Conservation (phyloP, 2,113 vertebrate genomes). For the Myotis yumanensis region DNA sequence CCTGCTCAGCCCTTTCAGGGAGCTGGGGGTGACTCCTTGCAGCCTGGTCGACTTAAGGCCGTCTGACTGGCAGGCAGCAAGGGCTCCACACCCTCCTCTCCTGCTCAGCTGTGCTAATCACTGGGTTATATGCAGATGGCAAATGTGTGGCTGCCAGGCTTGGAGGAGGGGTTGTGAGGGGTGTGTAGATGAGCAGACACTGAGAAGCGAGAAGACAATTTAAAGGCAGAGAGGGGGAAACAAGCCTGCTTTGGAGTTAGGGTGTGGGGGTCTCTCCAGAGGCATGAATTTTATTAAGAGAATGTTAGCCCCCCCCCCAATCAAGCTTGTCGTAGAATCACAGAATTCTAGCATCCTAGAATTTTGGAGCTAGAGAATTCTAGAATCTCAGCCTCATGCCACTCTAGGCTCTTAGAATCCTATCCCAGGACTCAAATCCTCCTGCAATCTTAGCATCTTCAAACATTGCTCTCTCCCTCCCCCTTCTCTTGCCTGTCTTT, state of each 20-base stretch:
- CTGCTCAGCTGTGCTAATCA: constrained; percentile 69
- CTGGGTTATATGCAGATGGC: constrained; percentile 76
- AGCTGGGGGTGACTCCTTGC: constrained; percentile 13
- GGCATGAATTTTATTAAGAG: not conserved
- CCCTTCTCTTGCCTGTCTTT: not conserved
- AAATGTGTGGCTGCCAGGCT: constrained; percentile 71
- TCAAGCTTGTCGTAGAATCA: constrained; percentile 7
- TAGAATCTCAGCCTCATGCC: not conserved
- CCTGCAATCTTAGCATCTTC: not conserved
- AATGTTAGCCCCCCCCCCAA: not conserved
- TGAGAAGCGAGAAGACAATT: constrained; percentile 19
- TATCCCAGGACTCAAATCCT: not conserved
- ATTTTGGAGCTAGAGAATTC: not conserved
- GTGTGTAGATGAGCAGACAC: constrained; percentile 57
- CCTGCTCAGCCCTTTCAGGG: not conserved
- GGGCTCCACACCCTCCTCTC: constrained; percentile 20
- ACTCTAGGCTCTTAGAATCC: not conserved
- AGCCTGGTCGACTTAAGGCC: constrained; percentile 37
- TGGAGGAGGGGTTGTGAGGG: constrained; percentile 55
- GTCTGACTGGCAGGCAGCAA: constrained; percentile 57
- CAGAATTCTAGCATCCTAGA: constrained; percentile 13
- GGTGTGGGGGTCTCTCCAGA: constrained; percentile 47
- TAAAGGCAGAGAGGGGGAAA: constrained; percentile 27
- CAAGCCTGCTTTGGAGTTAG: constrained; percentile 28
- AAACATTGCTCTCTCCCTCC: not conserved